Base-by-base conservation (phyloP, 2,888 invertebrate species). In the Euphydryas editha region DNA sequence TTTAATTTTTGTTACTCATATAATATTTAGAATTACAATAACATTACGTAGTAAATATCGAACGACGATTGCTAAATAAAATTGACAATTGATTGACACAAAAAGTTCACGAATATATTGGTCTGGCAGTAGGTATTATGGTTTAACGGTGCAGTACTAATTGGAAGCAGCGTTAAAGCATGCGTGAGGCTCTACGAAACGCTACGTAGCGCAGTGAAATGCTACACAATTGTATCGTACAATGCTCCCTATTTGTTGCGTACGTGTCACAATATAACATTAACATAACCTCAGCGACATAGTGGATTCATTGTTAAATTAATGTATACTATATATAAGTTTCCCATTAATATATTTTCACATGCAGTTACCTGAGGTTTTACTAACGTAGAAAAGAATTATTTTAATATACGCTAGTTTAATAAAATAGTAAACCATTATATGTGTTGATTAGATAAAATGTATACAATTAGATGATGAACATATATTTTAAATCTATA, bases 111-210 rank as follows among this genome's bases (percentile, higher is more conserved):
- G n/a, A 46, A 46, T 44, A 36, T 46, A 36, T 20, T 17, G 13
- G 24, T n/a, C 49, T 51, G 15, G 18, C 18, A 44, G 15, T 39
- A 13, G 30, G 51, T 24, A 13, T 24, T 44, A 47, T 37, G 21
- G 42, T 30, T 49, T 62, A 58, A 59, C 62, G 39, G 62, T 81
- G 80, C 81, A 78, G 76, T 76, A 79, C 85, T 86, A 86, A 87
- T 87, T 86, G 85, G 81, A 79, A 78, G 77, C 72, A 78, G 79
- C 59, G 65, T 80, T 80, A 80, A 85, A 79, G 82, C 86, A 82
- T 79, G 83, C 82, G 80, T 82, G 75, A 71, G 73, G 39, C 54
- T 30, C 54, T 54, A 30, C 30, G 51, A 42, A 51, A 21, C 60
- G 60, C 24, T 54, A 42, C 61, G 51, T 46, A 59, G 30, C 46